phyloP scores from a whole-genome alignment of 92 coral and sea anemone species.

The Palythoa heliodiscus region DNA sequence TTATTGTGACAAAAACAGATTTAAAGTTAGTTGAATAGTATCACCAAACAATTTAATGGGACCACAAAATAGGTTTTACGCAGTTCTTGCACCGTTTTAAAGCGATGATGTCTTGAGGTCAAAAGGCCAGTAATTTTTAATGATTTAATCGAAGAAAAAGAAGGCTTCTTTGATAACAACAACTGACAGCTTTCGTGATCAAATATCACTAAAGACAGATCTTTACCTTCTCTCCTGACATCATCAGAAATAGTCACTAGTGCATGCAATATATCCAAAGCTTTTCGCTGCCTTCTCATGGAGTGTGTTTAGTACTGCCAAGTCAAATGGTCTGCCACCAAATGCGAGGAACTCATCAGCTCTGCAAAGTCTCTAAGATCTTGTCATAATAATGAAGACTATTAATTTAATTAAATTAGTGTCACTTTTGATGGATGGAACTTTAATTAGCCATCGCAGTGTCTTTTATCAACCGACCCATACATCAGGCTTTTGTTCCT shows the following conservation, averaged over 20 bases:
- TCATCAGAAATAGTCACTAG: background rate
- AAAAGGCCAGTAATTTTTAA: conserved; percentile 41
- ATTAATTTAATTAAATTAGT: conserved; percentile 63
- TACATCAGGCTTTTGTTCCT: conserved; percentile 33
- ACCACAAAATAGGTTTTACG: background rate
- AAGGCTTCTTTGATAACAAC: conserved; percentile 36
- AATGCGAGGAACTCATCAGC: background rate
- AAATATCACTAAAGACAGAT: conserved; percentile 16
- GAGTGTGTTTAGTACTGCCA: background rate
- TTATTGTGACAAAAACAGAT: background rate
- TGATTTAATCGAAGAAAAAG: conserved; percentile 37
- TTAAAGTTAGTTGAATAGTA: too few species aligned
- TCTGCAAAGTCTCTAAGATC: conserved; percentile 4
- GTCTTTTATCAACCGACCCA: conserved; percentile 45
- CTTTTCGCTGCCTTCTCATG: background rate
- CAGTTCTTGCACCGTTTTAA: conserved; percentile 37
- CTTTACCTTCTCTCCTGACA: background rate
- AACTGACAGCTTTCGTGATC: conserved; percentile 30
- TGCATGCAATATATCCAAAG: background rate
- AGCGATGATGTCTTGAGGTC: conserved; percentile 41
- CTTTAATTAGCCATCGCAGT: conserved; percentile 32
- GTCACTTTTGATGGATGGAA: conserved; percentile 56
- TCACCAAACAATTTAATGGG: background rate
- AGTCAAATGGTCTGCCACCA: background rate
- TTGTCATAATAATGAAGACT: conserved; percentile 47